These are phyloP conservation scores for Strigamia crassipes DNA, from an alignment of 2,888 invertebrate species.

Conservation along the genomic window DNA sequence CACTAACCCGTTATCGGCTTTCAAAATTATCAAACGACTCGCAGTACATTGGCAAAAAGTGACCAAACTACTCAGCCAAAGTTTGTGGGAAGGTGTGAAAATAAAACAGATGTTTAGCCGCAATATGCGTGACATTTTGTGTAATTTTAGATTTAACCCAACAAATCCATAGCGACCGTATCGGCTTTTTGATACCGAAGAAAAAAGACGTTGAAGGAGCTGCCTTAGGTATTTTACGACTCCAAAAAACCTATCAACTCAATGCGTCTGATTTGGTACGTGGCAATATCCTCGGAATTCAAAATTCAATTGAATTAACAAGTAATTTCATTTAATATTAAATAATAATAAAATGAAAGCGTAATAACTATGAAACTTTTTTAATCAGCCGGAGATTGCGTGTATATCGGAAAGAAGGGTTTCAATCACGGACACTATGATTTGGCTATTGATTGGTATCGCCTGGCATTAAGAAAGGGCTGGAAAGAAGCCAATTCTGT, in stretches of 20 bases:
- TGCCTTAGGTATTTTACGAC: constrained; percentile 55
- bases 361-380: no score
- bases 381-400: constrained; percentile 57
- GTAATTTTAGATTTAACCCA: neutral
- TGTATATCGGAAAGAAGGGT: constrained; percentile 58
- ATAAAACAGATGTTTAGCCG: neutral
- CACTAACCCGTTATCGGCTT: constrained; percentile 55
- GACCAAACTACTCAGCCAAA: no score
- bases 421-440: constrained; percentile 56
- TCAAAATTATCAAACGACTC: no score
- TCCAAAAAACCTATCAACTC: constrained; percentile 55
- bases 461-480: constrained; percentile 56
- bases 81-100: no score
- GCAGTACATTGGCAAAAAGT: no score
- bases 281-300: constrained; percentile 52
- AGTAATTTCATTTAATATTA: neutral
- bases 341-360: no score
- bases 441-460: constrained; percentile 58
- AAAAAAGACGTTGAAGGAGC: constrained; percentile 55
- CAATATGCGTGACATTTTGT: no score
- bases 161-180: neutral
- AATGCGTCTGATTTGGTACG: constrained; percentile 53
- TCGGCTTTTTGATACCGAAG: constrained; percentile 52
- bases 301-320: constrained; percentile 50
- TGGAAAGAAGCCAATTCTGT: no score